Evolutionary conservation across 2,113 vertebrate species (phyloP), one percentile per base, ranked within the genome.

Genomic region (Tachysurus vachellii): DNA sequence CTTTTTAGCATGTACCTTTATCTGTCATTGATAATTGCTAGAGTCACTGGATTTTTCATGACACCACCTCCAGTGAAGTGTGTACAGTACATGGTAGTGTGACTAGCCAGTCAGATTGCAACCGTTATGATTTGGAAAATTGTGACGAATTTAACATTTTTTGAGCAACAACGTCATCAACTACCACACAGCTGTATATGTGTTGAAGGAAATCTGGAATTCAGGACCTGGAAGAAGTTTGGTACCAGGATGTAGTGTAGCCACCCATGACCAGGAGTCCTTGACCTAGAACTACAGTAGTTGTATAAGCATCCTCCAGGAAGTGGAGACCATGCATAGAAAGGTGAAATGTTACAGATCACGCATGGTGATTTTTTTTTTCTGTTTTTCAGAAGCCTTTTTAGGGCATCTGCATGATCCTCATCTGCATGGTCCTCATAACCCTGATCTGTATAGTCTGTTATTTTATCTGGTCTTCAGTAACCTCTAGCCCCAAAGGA

Each of bases 1-100:
- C 83, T 82, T 79, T 86, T 81, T 50, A 86, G 31, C 77, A 54
- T 86, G 64, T 88, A 61, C 31, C 13, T 7, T 17, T 56, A 82
- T 66, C 26, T 12, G 62, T 12, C 66, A 70, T 70, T 70, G 4
- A 50, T 47, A 75, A 75, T 23, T 75, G 71, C 3, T 26, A 10
- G 23, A 26, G 44, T 76, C 44, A 50, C 50, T 79, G 76, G 26
- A 31, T 76, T 53, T 77, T 77, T 77, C 0, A 10, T 1, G 10
- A 4, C 5, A n/a, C 36, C 36, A 36, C 36, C 70, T 44, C 70
- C 16, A 5, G 13, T 36, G 42, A 26, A 47, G 10, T 21, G 36
- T 71, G 0, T 71, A 23, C 19, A 21, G 1, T 71, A 23, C 19
- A 21, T 73, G 19, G 17, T 44, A 23, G 42, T 73, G 4, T 76